phyloP scores from a whole-genome alignment of 2,113 vertebrate genomes.

The Notothenia rossii region DNA sequence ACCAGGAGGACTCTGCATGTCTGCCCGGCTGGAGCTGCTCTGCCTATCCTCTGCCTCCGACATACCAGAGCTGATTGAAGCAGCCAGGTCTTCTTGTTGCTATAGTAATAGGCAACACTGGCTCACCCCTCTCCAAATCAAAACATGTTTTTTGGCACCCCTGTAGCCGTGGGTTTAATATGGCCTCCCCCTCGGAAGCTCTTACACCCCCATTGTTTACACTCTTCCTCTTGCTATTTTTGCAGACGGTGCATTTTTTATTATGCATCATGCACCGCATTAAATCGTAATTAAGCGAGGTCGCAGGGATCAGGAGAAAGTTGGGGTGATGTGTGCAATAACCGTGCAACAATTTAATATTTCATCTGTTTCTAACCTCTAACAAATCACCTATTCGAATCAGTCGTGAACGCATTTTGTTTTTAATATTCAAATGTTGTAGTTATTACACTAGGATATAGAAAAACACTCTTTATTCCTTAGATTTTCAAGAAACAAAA shows the following conservation, averaged over 20 bases:
- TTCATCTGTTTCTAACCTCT: slow-evolving; percentile 6
- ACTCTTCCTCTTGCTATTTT: slow-evolving; percentile 53
- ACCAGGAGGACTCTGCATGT: slow-evolving; percentile 34
- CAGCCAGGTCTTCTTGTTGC: slow-evolving; percentile 83
- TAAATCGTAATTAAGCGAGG: slow-evolving; percentile 54
- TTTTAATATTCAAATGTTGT: neutral
- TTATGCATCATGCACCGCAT: slow-evolving; percentile 63
- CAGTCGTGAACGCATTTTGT: neutral
- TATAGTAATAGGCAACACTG: slow-evolving; percentile 83
- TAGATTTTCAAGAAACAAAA: too few relatives aligned
- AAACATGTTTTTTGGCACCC: slow-evolving; percentile 73
- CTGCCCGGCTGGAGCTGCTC: slow-evolving; percentile 47
- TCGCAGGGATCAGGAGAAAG: slow-evolving; percentile 39
- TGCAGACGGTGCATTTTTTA: slow-evolving; percentile 66
- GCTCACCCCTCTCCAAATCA: slow-evolving; percentile 52
- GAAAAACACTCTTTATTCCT: neutral
- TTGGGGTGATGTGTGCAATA: slow-evolving; percentile 34
- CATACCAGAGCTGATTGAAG: slow-evolving; percentile 75
- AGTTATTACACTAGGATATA: neutral
- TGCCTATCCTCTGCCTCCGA: slow-evolving; percentile 60
- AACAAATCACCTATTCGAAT: slow-evolving; percentile 12
- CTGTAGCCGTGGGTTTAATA: slow-evolving; percentile 67
- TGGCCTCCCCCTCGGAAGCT: slow-evolving; percentile 60
- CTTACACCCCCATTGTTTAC: slow-evolving; percentile 70
- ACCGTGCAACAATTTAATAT: slow-evolving; percentile 24